These are phyloP conservation scores for Phataginus tricuspis DNA, from an alignment of 2,797 vertebrate genomes.

Conservation along the genomic window DNA sequence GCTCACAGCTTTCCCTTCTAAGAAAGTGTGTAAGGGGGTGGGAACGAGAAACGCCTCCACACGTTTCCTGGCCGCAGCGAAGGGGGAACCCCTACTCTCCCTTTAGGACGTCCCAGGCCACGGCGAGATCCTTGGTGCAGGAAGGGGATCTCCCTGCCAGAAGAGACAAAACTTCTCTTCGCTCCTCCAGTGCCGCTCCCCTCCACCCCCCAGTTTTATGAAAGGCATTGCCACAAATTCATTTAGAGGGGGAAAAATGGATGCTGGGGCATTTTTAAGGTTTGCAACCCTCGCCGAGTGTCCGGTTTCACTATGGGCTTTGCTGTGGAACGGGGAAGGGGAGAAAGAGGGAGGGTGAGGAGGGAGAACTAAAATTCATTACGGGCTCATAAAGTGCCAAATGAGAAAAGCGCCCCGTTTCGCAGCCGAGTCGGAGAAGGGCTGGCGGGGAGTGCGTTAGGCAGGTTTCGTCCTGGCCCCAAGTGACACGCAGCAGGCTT, in stretches of 20 bases:
- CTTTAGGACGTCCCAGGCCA: constrained; percentile 81
- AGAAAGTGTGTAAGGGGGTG: constrained; percentile 44
- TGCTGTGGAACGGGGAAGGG: constrained; percentile 71
- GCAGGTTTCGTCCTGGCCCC: constrained; percentile 7
- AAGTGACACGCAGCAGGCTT: neutral
- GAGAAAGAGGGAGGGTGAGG: neutral
- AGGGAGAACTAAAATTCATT: constrained; percentile 76
- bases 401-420: constrained; percentile 77
- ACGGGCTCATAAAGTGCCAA: constrained; percentile 78
- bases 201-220: constrained; percentile 65
- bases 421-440: neutral
- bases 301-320: constrained; percentile 83
- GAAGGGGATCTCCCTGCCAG: constrained; percentile 82
- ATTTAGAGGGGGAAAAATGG: constrained; percentile 69
- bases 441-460: neutral
- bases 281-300: constrained; percentile 80
- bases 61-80: constrained; percentile 55
- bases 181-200: neutral
- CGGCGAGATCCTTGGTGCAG: constrained; percentile 79
- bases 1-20: constrained; percentile 48
- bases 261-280: constrained; percentile 81
- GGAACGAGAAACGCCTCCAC: constrained; percentile 58
- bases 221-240: constrained; percentile 81
- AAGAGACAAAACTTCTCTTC: constrained; percentile 81
- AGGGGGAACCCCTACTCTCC: constrained; percentile 84